Evolutionary conservation across 1,140 invertebrate species (phyloP).

Genomic region (Bombus balteatus): DNA sequence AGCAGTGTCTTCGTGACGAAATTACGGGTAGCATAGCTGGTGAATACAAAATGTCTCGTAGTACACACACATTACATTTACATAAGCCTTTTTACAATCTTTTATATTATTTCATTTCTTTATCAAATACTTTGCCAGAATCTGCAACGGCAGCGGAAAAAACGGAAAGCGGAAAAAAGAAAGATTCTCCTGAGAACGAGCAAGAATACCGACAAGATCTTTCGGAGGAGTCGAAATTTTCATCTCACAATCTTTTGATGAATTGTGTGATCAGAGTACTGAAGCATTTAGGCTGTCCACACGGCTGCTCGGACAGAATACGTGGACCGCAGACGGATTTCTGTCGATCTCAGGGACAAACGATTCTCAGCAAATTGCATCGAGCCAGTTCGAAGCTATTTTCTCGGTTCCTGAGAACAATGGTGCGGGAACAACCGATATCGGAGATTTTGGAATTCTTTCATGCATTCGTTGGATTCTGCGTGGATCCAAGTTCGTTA

Average conservation of each 20-base stretch:
- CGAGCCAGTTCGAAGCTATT: slow-evolving; percentile 87
- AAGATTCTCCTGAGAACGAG: slow-evolving; percentile 83
- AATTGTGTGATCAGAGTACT: slow-evolving; percentile 88
- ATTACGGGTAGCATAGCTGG: slow-evolving; percentile 65
- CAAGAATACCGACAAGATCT: slow-evolving; percentile 80
- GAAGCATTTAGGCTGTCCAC: slow-evolving; percentile 95
- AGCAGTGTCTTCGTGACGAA: slow-evolving; percentile 83
- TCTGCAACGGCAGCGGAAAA: slow-evolving; percentile 63
- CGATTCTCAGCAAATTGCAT: slow-evolving; percentile 90
- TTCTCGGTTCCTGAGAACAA: slow-evolving; percentile 90
- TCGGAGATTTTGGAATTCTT: slow-evolving; percentile 95
- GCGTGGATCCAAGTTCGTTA: slow-evolving; percentile 92
- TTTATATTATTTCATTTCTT: neutral
- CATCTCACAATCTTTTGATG: slow-evolving; percentile 82
- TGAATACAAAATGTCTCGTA: neutral
- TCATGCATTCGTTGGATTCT: slow-evolving; percentile 97
- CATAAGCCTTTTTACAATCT: neutral
- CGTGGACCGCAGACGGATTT: slow-evolving; percentile 95
- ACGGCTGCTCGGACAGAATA: slow-evolving; percentile 92
- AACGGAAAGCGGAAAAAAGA: slow-evolving; percentile 80
- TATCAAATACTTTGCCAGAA: slow-evolving; percentile 12
- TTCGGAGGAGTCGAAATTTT: slow-evolving; percentile 76
- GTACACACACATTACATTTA: too few relatives aligned
- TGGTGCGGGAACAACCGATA: slow-evolving; percentile 90
- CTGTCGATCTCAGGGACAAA: slow-evolving; percentile 93